These are phyloP conservation scores for Battus philenor DNA, from an alignment of 1,140 invertebrate species.

Conservation along the genomic window DNA sequence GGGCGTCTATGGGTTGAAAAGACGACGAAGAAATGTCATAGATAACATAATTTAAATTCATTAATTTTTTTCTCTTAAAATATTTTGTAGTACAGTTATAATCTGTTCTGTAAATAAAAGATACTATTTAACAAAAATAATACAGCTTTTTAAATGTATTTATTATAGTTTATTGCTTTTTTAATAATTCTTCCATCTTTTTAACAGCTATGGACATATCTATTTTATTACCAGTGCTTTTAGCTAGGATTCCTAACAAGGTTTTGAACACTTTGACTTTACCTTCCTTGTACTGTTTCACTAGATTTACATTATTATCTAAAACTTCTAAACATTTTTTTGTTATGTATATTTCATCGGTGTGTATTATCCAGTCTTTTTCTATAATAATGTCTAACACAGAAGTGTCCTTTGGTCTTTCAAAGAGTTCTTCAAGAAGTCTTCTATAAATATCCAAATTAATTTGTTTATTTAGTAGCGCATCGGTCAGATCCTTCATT, in stretches of 20 bases:
- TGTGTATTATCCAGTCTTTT: constrained; percentile 80
- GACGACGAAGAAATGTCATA: not conserved
- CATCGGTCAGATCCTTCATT: constrained; percentile 79
- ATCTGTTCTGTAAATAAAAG: constrained; percentile 16
- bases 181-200: constrained; percentile 79
- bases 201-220: constrained; percentile 80
- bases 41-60: not conserved
- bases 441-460: constrained; percentile 77
- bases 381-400: constrained; percentile 78
- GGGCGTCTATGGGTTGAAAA: too few relatives aligned
- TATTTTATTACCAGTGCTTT: constrained; percentile 77
- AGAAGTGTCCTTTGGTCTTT: constrained; percentile 44
- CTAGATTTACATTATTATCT: constrained; percentile 81
- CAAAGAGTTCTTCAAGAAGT: constrained; percentile 76
- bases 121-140: constrained; percentile 1
- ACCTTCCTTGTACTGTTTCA: constrained; percentile 81
- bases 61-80: not conserved
- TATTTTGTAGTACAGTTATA: not conserved
- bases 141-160: constrained; percentile 4
- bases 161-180: constrained; percentile 53
- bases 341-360: constrained; percentile 77
- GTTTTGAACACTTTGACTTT: constrained; percentile 82
- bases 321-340: constrained; percentile 79
- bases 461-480: constrained; percentile 77
- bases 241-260: constrained; percentile 78